Percentiles rank a stretch among this genome's conserved stretches.
phyloP scores from a whole-genome alignment of 2,888 invertebrate species.

The Lypha dubia region DNA sequence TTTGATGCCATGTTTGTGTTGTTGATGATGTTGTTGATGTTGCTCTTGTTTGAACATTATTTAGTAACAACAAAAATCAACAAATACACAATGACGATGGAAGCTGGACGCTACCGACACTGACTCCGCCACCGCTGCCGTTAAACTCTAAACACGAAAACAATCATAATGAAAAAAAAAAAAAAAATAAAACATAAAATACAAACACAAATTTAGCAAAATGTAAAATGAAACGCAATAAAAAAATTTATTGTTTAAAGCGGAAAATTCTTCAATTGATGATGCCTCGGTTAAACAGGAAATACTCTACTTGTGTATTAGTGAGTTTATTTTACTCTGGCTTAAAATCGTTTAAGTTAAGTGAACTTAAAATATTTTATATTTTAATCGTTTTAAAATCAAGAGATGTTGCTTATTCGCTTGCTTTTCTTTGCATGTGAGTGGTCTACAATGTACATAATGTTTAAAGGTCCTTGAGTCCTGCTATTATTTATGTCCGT shows the following conservation, averaged over 20 bases:
- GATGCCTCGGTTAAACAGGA: slow-evolving; percentile 8
- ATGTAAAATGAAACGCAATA: slow-evolving; percentile 43
- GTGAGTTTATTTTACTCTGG: not conserved
- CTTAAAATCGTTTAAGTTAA: not conserved
- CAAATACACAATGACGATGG: slow-evolving; percentile 30
- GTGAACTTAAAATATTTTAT: not conserved
- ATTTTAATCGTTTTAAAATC: too few species aligned
- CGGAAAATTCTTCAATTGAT: slow-evolving; percentile 73
- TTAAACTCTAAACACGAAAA: slow-evolving; percentile 2
- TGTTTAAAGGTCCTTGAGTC: too few species aligned
- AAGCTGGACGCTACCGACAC: slow-evolving; percentile 43
- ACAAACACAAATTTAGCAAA: slow-evolving; percentile 41
- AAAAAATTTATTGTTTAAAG: slow-evolving; percentile 67
- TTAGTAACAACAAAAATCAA: slow-evolving; percentile 59
- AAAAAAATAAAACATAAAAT: slow-evolving; percentile 35
- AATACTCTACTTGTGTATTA: slow-evolving; percentile 28
- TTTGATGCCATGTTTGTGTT: slow-evolving; percentile 44
- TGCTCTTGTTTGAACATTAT: slow-evolving; percentile 60
- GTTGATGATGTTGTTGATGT: slow-evolving; percentile 35
- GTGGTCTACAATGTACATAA: too few species aligned
- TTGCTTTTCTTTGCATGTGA: too few species aligned
- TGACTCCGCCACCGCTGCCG: too few species aligned
- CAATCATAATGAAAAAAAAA: slow-evolving; percentile 32
- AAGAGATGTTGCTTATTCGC: too few species aligned
- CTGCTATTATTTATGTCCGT: too few species aligned